Evolutionary conservation across 2,797 vertebrate species (phyloP).

Genomic region (Bradypus variegatus): DNA sequence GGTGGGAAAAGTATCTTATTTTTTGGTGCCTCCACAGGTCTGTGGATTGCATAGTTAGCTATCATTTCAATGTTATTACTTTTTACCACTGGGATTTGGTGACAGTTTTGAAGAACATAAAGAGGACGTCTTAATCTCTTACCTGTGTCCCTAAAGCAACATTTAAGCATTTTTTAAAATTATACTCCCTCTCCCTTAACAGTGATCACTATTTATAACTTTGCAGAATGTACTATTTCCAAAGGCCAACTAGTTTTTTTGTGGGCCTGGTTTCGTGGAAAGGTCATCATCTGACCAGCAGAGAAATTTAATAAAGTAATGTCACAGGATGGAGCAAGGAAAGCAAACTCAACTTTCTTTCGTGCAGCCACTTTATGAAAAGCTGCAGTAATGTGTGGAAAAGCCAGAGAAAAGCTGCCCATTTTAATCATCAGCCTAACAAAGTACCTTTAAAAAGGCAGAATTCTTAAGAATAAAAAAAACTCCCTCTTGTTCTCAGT

Average conservation of each 20-base stretch:
- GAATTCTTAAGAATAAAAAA: not conserved
- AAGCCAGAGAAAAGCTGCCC: not conserved
- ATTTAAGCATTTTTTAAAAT: slow-evolving; percentile 57
- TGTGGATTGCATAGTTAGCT: not conserved
- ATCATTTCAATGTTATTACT: slow-evolving; percentile 39
- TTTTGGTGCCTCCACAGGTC: not conserved
- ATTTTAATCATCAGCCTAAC: not conserved
- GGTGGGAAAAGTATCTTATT: not conserved
- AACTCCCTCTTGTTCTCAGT: not conserved
- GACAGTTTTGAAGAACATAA: slow-evolving; percentile 63
- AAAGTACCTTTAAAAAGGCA: not conserved
- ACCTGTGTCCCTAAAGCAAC: slow-evolving; percentile 46
- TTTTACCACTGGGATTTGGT: slow-evolving; percentile 46
- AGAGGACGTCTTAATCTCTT: slow-evolving; percentile 48
- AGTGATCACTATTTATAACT: slow-evolving; percentile 61
- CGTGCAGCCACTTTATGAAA: not conserved
- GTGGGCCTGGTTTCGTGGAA: not conserved
- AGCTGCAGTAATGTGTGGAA: not conserved
- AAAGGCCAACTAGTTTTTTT: not conserved
- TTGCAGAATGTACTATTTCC: slow-evolving; percentile 40
- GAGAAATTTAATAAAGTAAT: not conserved
- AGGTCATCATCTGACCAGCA: not conserved
- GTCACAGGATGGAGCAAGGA: not conserved
- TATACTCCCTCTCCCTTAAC: slow-evolving; percentile 30
- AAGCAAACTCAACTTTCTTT: not conserved